A percentile compares a stretch with the other conserved stretches of the same genome.
Conservation (phyloP, 2,888 invertebrate species). For the Pollenia griseotomentosa region DNA sequence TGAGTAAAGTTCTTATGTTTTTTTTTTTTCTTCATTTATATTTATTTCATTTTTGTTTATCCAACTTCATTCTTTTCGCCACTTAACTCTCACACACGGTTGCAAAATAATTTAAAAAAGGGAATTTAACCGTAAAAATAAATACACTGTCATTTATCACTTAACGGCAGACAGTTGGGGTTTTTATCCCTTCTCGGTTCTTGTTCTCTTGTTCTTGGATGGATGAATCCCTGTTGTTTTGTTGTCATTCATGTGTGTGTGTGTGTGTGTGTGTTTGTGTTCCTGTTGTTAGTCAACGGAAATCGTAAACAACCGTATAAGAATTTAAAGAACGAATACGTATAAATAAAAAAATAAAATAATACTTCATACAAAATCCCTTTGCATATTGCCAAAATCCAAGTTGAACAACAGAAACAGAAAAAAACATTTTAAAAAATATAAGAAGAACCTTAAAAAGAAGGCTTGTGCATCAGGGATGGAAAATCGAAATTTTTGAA, state of each 20-base stretch:
- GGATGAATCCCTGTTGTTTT: neutral
- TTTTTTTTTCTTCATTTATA: constrained; percentile 12
- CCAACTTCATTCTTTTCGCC: constrained; percentile 13
- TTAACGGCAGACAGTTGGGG: constrained; percentile 63
- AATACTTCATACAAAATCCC: constrained; percentile 11
- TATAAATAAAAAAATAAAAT: constrained; percentile 4
- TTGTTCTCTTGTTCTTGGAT: neutral
- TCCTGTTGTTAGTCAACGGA: constrained; percentile 62
- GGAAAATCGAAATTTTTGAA: no score
- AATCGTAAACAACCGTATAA: constrained; percentile 55
- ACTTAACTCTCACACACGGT: constrained; percentile 49
- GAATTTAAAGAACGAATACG: constrained; percentile 11
- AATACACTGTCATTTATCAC: constrained; percentile 68
- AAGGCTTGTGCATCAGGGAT: no score
- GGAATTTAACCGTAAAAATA: constrained; percentile 67
- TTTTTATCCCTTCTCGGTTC: constrained; percentile 6
- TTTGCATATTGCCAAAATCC: constrained; percentile 24
- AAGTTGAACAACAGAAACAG: neutral
- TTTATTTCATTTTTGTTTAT: constrained; percentile 22
- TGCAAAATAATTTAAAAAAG: constrained; percentile 63
- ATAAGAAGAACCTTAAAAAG: no score
- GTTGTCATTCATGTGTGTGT: neutral
- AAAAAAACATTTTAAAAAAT: neutral
- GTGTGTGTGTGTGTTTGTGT: constrained; percentile 12
- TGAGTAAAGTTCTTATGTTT: constrained; percentile 36